Conservation (phyloP, 2,113 vertebrate genomes). For the Sporophila hypoxantha region DNA sequence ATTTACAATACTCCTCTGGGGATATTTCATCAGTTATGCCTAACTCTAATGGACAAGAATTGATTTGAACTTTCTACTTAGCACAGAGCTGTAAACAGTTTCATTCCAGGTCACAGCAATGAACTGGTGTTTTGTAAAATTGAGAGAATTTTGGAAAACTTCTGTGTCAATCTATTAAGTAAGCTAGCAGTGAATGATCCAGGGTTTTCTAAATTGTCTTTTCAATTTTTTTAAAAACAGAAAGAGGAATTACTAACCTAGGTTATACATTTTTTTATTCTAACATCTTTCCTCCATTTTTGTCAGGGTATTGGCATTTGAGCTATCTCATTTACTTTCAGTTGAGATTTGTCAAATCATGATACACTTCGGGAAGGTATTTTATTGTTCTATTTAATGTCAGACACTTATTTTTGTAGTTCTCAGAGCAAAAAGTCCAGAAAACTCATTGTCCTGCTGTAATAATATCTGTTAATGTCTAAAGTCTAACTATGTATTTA, state of each 20-base stretch:
- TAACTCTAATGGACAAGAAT: conserved; percentile 85
- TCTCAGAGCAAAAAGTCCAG: not conserved
- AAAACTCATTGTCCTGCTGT: not conserved
- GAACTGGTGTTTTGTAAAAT: conserved; percentile 75
- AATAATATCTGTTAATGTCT: not conserved
- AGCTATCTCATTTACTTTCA: conserved; percentile 34
- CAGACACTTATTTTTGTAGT: not conserved
- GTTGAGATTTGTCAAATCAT: conserved; percentile 11
- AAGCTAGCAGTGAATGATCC: conserved; percentile 47
- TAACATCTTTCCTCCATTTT: conserved; percentile 29
- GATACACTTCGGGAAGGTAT: not conserved
- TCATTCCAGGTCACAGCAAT: conserved; percentile 64
- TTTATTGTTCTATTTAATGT: not conserved
- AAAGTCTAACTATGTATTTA: not conserved
- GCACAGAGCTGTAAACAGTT: conserved; percentile 77
- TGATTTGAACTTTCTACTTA: conserved; percentile 83
- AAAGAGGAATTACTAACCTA: conserved; percentile 51
- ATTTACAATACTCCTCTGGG: conserved; percentile 78
- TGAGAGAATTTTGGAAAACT: conserved; percentile 69
- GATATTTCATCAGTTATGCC: conserved; percentile 83
- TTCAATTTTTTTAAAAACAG: conserved; percentile 55
- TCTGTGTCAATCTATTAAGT: conserved; percentile 52
- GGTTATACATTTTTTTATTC: conserved; percentile 27
- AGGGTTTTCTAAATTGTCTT: conserved; percentile 46
- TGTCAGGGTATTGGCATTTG: conserved; percentile 17